phyloP scores from a whole-genome alignment of 23 tunicate species.

The Trididemnum nubilum region DNA sequence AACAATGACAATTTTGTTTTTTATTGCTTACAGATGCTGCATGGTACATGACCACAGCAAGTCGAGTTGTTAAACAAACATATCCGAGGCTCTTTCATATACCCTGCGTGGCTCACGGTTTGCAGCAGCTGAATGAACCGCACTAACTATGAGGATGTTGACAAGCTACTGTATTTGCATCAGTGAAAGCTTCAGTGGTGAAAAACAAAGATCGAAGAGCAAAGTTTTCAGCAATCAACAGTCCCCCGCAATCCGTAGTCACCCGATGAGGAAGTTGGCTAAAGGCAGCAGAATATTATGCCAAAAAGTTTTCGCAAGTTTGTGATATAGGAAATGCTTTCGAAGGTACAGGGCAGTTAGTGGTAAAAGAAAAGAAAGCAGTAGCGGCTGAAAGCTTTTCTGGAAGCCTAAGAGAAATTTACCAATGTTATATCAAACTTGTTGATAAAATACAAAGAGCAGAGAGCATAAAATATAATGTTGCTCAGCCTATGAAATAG shows the following conservation, averaged over 20 bases:
- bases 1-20: constrained; percentile 13
- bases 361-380: constrained; percentile 24
- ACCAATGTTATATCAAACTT: constrained; percentile 27
- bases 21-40: constrained; percentile 39
- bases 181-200: constrained; percentile 38
- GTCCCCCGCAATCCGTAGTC: constrained; percentile 36
- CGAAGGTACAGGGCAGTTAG: constrained; percentile 33
- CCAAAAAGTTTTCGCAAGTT: constrained; percentile 44
- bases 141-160: constrained; percentile 25
- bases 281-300: constrained; percentile 40
- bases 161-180: constrained; percentile 17
- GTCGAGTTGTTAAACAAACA: constrained; percentile 27
- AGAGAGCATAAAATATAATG: constrained; percentile 24
- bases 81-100: constrained; percentile 42
- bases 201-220: constrained; percentile 36
- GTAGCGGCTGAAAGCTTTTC: constrained; percentile 24
- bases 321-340: constrained; percentile 17
- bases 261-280: constrained; percentile 44
- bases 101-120: constrained; percentile 32
- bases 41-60: constrained; percentile 32
- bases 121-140: constrained; percentile 36
- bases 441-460: constrained; percentile 30
- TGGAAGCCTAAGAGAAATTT: constrained; percentile 35
- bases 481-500: constrained; percentile 37
- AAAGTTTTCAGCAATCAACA: constrained; percentile 33